A percentile compares a stretch with the other conserved stretches of the same genome.
Evolutionary conservation across 2,888 invertebrate species (phyloP).

Genomic region (Erebia epiphron): DNA sequence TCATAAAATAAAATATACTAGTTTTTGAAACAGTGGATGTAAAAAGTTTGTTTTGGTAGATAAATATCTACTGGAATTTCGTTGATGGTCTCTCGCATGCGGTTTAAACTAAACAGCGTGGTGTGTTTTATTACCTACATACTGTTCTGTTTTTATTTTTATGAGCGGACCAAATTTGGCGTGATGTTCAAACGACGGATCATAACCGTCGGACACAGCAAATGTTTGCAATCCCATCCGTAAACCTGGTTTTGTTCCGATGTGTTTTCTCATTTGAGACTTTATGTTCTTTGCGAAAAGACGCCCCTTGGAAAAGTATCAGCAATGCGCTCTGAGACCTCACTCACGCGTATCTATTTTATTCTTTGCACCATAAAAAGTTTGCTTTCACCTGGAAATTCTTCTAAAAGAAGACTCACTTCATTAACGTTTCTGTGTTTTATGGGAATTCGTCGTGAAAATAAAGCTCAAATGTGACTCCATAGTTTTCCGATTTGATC

Average conservation of each 20-base stretch:
- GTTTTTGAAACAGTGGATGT: not conserved
- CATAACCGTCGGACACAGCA: constrained; percentile 77
- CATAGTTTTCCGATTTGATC: too few relatives aligned
- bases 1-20: not conserved
- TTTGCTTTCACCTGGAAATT: constrained; percentile 60
- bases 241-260: constrained; percentile 64
- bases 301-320: constrained; percentile 51
- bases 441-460: constrained; percentile 24
- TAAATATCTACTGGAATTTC: constrained; percentile 16
- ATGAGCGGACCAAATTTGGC: constrained; percentile 75
- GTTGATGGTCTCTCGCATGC: constrained; percentile 45
- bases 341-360: constrained; percentile 65
- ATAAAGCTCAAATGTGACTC: constrained; percentile 9
- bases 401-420: constrained; percentile 59
- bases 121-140: constrained; percentile 64
- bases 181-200: constrained; percentile 74
- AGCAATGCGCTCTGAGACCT: constrained; percentile 59
- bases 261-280: constrained; percentile 46
- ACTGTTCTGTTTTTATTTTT: constrained; percentile 73
- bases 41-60: constrained; percentile 17
- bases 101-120: constrained; percentile 57
- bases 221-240: constrained; percentile 73
- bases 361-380: constrained; percentile 66
- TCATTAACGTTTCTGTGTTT: constrained; percentile 55
- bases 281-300: constrained; percentile 48